Base-by-base conservation (phyloP, 2,888 invertebrate genomes). In the Vanessa cardui region DNA sequence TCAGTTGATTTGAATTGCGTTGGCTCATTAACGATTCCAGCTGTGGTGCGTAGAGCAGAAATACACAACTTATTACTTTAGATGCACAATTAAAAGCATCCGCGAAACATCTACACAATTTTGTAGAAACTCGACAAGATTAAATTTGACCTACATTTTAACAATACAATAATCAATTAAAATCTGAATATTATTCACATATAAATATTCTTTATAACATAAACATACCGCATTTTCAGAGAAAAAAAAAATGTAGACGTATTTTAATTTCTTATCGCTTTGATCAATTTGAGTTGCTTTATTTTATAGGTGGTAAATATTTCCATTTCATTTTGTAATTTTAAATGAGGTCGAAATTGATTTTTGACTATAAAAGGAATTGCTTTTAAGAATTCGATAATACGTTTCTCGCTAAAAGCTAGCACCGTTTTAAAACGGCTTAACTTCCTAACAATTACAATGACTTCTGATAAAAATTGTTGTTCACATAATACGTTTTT, bases 21-120 rank as follows among this genome's bases (percentile, higher is more conserved):
- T 83, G 77, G 75, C 89, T 89, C 90, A 91, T 92, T 92, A 90
- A 87, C 75, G 83, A 91, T 90, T 89, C 91, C 80, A 84, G 83
- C 79, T 81, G 85, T 83, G 84, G 83, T 80, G 82, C 83, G 80
- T 80, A 81, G 83, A 76, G 76, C 81, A 82, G 85, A 80, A 85
- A 80, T 88, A 92, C 91, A 90, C 86, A 89, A 88, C 88, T 90
- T 90, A 90, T 87, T 90, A 91, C 90, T 91, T 90, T 89, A 86
- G 82, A 83, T 83, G 82, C 82, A 85, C 81, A 84, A 84, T 84
- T 83, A 86, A 85, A 83, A 76, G 80, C 83, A 82, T 84, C 82
- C 81, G 83, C 61, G 80, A 83, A 81, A 83, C 70, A 68, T 68
- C 69, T 69, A 73, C 62, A 47, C 47, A 39, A 63, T 66, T 62